phyloP scores from a whole-genome alignment of 2,113 vertebrate genomes.

The Oryzias javanicus region DNA sequence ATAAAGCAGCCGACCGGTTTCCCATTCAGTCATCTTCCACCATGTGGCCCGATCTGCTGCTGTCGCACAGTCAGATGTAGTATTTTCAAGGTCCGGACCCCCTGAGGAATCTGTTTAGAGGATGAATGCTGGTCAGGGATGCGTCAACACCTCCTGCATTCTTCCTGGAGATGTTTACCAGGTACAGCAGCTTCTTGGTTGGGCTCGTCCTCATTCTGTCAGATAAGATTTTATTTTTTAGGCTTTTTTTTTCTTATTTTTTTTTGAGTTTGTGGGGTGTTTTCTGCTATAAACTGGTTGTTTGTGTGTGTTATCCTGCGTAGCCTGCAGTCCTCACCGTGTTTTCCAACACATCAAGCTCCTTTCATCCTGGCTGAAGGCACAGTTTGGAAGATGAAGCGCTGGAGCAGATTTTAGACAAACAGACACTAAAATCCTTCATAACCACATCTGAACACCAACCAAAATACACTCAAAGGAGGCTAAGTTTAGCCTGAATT shows the following conservation, averaged over 20 bases:
- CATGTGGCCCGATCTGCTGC: constrained; percentile 16
- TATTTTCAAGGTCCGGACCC: constrained; percentile 16
- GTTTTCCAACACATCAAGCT: constrained; percentile 15
- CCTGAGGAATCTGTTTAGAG: constrained; percentile 24
- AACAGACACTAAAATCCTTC: constrained; percentile 8
- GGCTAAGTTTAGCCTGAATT: constrained; percentile 13
- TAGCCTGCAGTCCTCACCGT: not conserved
- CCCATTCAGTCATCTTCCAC: constrained; percentile 17
- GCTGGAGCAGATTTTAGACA: not conserved
- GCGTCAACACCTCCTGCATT: constrained; percentile 56
- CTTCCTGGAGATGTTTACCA: constrained; percentile 60
- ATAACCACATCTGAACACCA: not conserved
- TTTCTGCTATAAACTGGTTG: constrained; percentile 28
- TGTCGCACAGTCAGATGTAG: constrained; percentile 5
- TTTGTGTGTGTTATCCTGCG: constrained; percentile 29
- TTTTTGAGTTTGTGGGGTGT: constrained; percentile 26
- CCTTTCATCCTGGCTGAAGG: constrained; percentile 8
- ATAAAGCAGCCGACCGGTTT: constrained; percentile 21
- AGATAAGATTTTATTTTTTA: constrained; percentile 11
- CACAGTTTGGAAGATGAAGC: not conserved
- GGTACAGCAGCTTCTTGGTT: constrained; percentile 56
- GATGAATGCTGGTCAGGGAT: constrained; percentile 63
- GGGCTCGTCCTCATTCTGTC: constrained; percentile 65
- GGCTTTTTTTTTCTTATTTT: no score
- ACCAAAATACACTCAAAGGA: not conserved